phyloP scores from a whole-genome alignment of 1,140 invertebrate genomes.

The Drosophila quadrilineata region DNA sequence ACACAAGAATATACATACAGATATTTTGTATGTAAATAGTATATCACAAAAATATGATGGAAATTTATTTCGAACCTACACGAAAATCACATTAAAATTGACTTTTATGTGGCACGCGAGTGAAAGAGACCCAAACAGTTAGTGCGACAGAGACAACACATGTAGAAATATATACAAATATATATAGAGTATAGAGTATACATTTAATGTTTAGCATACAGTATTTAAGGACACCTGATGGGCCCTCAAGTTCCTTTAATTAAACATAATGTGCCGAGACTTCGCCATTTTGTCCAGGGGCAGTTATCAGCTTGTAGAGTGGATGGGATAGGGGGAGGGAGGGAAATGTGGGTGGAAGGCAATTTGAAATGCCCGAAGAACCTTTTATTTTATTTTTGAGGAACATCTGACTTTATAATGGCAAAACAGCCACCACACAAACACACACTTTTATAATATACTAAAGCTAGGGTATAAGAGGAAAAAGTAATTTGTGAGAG shows the following conservation, averaged over 20 bases:
- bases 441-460: background rate
- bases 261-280: constrained; percentile 64
- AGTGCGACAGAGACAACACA: constrained; percentile 24
- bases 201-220: constrained; percentile 37
- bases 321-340: too few relatives aligned
- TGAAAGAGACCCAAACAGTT: too few relatives aligned
- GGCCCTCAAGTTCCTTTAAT: constrained; percentile 47
- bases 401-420: background rate
- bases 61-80: constrained; percentile 63
- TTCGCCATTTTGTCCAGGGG: constrained; percentile 15
- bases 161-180: constrained; percentile 11
- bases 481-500: too few relatives aligned
- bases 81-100: constrained; percentile 71
- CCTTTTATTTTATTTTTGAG: constrained; percentile 19
- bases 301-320: constrained; percentile 33
- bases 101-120: constrained; percentile 39
- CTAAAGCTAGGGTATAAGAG: background rate
- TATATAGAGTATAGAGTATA: constrained; percentile 8
- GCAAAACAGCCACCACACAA: too few relatives aligned
- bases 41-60: background rate
- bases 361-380: constrained; percentile 49
- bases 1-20: too few relatives aligned
- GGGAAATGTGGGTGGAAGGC: constrained; percentile 3
- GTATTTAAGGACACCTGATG: constrained; percentile 38
- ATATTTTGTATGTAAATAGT: too few relatives aligned